Evolutionary conservation across 2,113 vertebrate genomes (phyloP).

Genomic region (Micronisus gabar): DNA sequence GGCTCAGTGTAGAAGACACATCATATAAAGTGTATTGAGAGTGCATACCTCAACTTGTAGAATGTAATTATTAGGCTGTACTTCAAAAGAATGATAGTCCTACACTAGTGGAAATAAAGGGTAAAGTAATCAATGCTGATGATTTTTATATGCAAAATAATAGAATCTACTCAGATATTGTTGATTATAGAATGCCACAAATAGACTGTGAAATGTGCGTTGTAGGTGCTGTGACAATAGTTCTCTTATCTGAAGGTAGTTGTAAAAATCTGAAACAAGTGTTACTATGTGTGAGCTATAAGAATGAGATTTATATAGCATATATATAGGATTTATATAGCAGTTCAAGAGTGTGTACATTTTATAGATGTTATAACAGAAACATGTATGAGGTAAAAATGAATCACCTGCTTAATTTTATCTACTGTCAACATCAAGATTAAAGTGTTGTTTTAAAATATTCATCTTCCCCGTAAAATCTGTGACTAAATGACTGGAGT

Average conservation of each 20-base stretch:
- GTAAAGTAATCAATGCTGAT: background rate
- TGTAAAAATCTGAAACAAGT: background rate
- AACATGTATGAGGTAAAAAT: constrained; percentile 7
- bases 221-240: background rate
- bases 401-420: constrained; percentile 47
- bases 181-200: constrained; percentile 19
- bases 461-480: background rate
- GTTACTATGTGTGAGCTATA: background rate
- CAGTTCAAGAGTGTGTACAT: background rate
- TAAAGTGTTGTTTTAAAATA: constrained; percentile 35
- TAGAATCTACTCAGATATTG: background rate
- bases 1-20: background rate
- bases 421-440: constrained; percentile 25
- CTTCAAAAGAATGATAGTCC: constrained; percentile 21
- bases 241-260: background rate
- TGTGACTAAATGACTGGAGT: background rate
- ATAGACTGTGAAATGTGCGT: background rate
- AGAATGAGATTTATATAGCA: background rate
- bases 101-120: constrained; percentile 28
- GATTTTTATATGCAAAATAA: constrained; percentile 43
- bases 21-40: background rate
- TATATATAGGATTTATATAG: background rate
- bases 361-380: constrained; percentile 10
- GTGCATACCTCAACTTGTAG: background rate
- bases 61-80: constrained; percentile 20